phyloP scores from a whole-genome alignment of 2,113 vertebrate species.

The Serinus canaria region DNA sequence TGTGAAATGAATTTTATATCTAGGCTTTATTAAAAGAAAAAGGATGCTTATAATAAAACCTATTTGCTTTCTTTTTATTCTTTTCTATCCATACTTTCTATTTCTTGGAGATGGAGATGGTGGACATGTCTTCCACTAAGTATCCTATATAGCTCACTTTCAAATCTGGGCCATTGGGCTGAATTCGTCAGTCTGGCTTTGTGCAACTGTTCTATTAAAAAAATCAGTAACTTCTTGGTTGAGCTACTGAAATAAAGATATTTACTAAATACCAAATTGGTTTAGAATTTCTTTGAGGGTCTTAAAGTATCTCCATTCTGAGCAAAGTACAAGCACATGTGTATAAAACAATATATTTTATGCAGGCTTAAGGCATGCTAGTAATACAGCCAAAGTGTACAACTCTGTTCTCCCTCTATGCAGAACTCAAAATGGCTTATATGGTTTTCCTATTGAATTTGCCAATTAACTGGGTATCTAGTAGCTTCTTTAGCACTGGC shows the following conservation, averaged over 20 bases:
- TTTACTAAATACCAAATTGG: not conserved
- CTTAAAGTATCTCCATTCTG: not conserved
- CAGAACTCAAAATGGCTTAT: not conserved
- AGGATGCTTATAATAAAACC: not conserved
- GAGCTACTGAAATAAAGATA: not conserved
- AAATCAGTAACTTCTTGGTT: not conserved
- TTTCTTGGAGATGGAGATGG: not conserved
- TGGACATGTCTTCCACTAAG: not conserved
- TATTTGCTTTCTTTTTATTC: not conserved
- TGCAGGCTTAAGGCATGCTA: not conserved
- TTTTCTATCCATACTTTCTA: too few relatives aligned
- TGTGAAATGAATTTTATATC: not conserved
- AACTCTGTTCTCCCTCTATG: not conserved
- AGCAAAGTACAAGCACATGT: not conserved
- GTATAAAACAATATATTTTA: not conserved
- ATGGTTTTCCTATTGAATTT: not conserved
- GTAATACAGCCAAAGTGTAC: not conserved
- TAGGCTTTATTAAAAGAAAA: not conserved
- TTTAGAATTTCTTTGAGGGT: not conserved
- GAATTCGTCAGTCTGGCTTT: not conserved
- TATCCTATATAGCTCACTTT: not conserved
- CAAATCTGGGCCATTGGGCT: not conserved
- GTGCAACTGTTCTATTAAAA: not conserved
- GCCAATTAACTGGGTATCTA: not conserved
- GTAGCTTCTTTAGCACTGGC: accelerated